A percentile compares a stretch with the other conserved stretches of the same genome.
Evolutionary conservation across 2,113 vertebrate genomes (phyloP).

Genomic region (Kobus ellipsiprymnus): DNA sequence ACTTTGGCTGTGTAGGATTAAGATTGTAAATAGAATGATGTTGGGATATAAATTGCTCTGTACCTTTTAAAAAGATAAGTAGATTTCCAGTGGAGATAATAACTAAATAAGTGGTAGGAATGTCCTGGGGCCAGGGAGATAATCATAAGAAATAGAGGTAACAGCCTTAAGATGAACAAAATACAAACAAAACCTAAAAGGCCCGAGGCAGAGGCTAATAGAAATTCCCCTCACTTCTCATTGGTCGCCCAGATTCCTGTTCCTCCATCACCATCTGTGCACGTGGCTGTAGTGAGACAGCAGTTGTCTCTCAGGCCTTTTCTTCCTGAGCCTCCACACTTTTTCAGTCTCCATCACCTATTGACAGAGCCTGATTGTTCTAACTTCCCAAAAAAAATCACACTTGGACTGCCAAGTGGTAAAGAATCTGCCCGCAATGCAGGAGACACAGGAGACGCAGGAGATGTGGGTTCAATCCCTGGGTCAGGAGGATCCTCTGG

Average conservation of each 20-base stretch:
- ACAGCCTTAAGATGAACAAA: neutral
- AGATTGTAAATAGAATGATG: neutral
- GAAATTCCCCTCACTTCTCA: neutral
- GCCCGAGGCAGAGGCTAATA: neutral
- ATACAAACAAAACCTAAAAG: neutral
- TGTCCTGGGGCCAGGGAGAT: neutral
- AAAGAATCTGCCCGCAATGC: neutral
- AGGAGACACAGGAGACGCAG: neutral
- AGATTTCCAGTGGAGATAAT: neutral
- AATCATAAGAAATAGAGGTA: neutral
- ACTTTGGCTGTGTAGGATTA: neutral
- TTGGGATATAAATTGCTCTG: neutral
- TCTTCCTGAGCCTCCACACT: neutral
- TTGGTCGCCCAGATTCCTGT: fast-evolving
- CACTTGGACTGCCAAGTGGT: neutral
- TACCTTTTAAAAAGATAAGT: slow-evolving; percentile 29
- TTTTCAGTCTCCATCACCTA: neutral
- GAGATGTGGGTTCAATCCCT: neutral
- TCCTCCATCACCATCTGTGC: fast-evolving
- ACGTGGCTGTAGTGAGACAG: neutral
- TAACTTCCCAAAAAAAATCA: neutral
- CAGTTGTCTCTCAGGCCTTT: fast-evolving
- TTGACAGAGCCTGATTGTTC: neutral
- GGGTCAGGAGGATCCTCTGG: neutral
- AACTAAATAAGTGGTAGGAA: neutral